Evolutionary conservation across 30 jellyfish, hydroid and myxozoan genomes (phyloP).

Genomic region (Cassiopea xamachana): DNA sequence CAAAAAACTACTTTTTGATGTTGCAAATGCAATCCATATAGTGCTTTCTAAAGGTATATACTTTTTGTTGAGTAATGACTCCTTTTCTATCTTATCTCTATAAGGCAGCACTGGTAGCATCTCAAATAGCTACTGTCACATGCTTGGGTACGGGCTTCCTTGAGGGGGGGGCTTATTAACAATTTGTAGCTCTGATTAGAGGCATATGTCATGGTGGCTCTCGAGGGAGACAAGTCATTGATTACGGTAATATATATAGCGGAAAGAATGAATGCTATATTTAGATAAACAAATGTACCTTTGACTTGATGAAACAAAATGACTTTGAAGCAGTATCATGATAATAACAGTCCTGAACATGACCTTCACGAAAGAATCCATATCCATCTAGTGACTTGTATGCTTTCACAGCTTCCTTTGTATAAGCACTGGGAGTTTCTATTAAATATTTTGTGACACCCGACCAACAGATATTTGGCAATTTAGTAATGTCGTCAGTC

Average conservation of each 20-base stretch:
- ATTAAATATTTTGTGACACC: neutral
- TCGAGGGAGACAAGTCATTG: neutral
- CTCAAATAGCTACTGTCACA: no score
- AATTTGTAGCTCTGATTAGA: no score
- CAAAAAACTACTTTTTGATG: no score
- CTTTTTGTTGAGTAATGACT: no score
- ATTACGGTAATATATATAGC: neutral
- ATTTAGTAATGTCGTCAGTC: neutral
- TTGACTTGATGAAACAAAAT: conserved; percentile 18
- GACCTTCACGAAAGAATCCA: neutral
- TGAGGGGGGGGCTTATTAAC: no score
- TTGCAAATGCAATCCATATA: no score
- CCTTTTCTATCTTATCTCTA: no score
- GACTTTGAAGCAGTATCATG: conserved; percentile 1
- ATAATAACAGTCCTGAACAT: conserved; percentile 22
- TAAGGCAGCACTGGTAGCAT: no score
- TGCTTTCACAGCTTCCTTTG: neutral
- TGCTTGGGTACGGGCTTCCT: no score
- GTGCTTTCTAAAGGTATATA: no score
- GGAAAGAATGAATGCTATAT: neutral
- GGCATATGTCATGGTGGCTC: no score
- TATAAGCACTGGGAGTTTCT: neutral
- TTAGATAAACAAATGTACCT: neutral
- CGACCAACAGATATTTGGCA: neutral
- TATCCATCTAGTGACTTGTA: neutral